Base-by-base conservation (phyloP, 2,797 vertebrate species). In the Bufotes viridis region DNA sequence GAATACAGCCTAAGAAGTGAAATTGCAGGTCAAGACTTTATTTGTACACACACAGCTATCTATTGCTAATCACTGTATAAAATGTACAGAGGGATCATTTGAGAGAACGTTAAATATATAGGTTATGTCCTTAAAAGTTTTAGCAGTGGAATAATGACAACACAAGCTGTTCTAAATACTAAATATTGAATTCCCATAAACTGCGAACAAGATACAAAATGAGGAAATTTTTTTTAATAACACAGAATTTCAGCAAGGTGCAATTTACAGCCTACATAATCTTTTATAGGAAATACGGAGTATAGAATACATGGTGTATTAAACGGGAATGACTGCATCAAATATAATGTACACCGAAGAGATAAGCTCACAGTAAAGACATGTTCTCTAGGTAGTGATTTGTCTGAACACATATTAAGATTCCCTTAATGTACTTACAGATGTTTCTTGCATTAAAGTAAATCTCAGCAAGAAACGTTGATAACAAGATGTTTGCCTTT, bases 151-250 rank as follows among this genome's bases (percentile, higher is more conserved):
- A 79, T 82, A 84, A 88, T 74, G 74, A 84, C 75, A 84, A 84
- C 55, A 79, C 53, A 88, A 74, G 82, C 82, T 84, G 67, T 84
- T 88, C 65, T 55, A 88, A 79, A 88, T 72, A 80, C 75, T 78
- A 88, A 80, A 88, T 88, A 88, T 88, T 80, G 75, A 74, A 80
- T 88, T 88, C 53, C 34, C 82, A 88, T 88, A 84, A 88, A 79
- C 34, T n/a, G 14, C 14, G 55, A 84, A 88, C 74, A 83, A 79
- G 63, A 79, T 63, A 80, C 75, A 78, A 84, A 84, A 78, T n/a
- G 63, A 80, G 85, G 58, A 22, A 70, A 81, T 81, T 69, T 78
- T 49, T 81, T 84, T 84, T 84, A 84, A 78, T 84, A 84, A 63
- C 74, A 53, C 51, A 29, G 53, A 57, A 26, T 84, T 72, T 63